These are phyloP conservation scores for Zophobas morio DNA, from an alignment of 1,140 invertebrate species.

Conservation along the genomic window DNA sequence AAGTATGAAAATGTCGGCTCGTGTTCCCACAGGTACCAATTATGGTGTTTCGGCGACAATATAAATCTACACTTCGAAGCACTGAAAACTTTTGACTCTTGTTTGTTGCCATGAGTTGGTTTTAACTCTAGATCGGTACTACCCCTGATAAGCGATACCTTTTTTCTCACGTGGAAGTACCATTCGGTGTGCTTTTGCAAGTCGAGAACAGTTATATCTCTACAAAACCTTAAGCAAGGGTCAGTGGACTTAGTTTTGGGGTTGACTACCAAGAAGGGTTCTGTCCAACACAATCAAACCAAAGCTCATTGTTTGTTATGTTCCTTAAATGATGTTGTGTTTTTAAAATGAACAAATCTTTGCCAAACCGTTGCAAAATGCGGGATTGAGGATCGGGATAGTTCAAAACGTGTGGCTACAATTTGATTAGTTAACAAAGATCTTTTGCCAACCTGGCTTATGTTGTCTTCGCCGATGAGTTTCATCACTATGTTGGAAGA, in stretches of 20 bases:
- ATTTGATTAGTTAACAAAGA: neutral
- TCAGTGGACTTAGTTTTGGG: too few species aligned
- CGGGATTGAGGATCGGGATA: neutral
- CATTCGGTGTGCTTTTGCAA: too few species aligned
- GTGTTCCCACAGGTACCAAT: neutral
- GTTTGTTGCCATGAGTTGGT: too few species aligned
- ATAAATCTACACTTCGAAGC: neutral
- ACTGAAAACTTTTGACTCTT: too few species aligned
- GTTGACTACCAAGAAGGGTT: slow-evolving; percentile 6
- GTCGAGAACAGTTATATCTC: neutral
- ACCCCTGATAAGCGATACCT: neutral
- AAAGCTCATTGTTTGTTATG: neutral
- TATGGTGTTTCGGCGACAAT: neutral
- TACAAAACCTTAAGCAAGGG: neutral
- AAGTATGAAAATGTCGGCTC: neutral
- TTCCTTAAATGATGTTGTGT: neutral
- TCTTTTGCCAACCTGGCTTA: neutral
- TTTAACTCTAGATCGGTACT: neutral
- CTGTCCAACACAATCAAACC: neutral
- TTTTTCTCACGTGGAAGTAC: too few species aligned
- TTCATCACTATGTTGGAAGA: slow-evolving; percentile 13
- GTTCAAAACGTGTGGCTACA: slow-evolving; percentile 11
- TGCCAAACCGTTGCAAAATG: neutral
- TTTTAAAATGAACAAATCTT: neutral
- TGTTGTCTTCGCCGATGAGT: neutral